Percentiles rank a stretch among this genome's conserved stretches.
Conservation (phyloP, 2,113 vertebrate species). For the Rhadina sibilatrix region DNA sequence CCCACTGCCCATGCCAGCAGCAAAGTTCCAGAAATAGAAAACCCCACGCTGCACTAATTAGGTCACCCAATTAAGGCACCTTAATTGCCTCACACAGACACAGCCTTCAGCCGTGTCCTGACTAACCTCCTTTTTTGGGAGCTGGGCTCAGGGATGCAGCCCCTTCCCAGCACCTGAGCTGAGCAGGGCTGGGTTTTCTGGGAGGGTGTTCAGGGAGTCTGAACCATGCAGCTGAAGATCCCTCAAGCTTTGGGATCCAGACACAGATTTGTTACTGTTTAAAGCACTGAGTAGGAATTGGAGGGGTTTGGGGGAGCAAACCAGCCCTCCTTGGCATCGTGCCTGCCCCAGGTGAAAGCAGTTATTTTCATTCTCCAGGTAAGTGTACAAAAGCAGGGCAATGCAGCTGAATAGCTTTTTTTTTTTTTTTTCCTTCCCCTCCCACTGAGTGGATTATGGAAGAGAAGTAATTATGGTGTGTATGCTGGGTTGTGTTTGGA, state of each 20-base stretch:
- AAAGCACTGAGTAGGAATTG: not conserved
- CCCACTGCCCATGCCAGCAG: not conserved
- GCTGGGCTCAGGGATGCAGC: not conserved
- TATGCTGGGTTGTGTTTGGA: not conserved
- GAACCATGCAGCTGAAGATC: rapidly evolving
- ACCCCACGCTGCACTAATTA: not conserved
- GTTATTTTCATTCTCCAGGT: not conserved
- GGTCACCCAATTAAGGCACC: slow-evolving; percentile 41
- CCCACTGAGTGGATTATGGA: not conserved
- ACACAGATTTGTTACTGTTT: not conserved
- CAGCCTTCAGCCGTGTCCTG: not conserved
- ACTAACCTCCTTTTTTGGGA: not conserved
- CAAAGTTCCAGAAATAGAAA: slow-evolving; percentile 41
- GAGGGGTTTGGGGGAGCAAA: not conserved
- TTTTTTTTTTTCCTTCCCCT: rapidly evolving
- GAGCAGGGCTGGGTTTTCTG: not conserved
- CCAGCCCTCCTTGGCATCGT: not conserved
- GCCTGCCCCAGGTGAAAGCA: not conserved
- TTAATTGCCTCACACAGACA: not conserved
- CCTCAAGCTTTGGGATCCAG: not conserved
- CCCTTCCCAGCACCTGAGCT: not conserved
- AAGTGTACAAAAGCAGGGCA: not conserved
- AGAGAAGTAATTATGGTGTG: not conserved
- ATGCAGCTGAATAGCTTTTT: not conserved
- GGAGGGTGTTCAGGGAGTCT: not conserved